phyloP scores from a whole-genome alignment of 1,140 invertebrate genomes.

The Acromyrmex heyeri region DNA sequence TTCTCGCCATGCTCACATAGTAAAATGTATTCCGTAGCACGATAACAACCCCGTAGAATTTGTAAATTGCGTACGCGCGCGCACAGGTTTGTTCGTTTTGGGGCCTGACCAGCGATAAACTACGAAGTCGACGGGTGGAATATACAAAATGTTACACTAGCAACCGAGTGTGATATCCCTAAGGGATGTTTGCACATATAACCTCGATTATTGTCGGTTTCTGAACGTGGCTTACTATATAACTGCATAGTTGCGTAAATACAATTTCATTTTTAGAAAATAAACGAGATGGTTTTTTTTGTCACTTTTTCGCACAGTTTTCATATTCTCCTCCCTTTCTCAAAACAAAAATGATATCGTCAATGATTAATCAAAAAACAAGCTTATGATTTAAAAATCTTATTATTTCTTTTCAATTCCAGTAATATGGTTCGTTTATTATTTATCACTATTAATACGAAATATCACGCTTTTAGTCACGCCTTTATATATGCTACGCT shows the following conservation, averaged over 20 bases:
- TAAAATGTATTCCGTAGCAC: slow-evolving; percentile 4
- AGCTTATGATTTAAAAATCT: background rate
- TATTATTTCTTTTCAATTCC: background rate
- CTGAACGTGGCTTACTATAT: background rate
- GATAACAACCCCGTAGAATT: slow-evolving; percentile 52
- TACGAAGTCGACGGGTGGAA: slow-evolving; percentile 48
- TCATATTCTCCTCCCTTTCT: background rate
- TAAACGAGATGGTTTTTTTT: background rate
- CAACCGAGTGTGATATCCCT: slow-evolving; percentile 47
- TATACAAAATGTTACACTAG: slow-evolving; percentile 34
- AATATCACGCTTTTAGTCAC: slow-evolving; percentile 7
- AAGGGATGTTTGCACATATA: slow-evolving; percentile 66
- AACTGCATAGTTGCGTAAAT: slow-evolving; percentile 18
- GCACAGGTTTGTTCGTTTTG: slow-evolving; percentile 30
- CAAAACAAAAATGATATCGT: too few relatives aligned
- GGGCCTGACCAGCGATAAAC: slow-evolving; percentile 67
- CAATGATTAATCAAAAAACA: background rate
- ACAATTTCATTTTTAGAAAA: background rate
- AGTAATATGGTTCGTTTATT: background rate
- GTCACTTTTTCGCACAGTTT: background rate
- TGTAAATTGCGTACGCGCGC: background rate
- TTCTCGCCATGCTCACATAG: background rate
- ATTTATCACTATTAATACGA: background rate
- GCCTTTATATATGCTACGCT: background rate
- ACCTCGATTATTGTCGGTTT: slow-evolving; percentile 29